Evolutionary conservation across 2,797 vertebrate species (phyloP).

Genomic region (Tapirus indicus): DNA sequence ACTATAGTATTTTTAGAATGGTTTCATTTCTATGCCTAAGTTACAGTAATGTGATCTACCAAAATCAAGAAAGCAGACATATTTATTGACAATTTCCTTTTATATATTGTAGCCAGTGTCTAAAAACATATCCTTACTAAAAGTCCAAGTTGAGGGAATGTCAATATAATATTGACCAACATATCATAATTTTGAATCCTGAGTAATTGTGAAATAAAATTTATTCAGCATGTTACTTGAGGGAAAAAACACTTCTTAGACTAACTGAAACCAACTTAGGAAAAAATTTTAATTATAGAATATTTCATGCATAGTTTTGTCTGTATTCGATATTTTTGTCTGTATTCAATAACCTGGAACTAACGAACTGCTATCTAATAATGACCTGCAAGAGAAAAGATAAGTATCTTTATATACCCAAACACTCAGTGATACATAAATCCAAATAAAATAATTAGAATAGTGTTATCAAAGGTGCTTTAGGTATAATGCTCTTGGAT

Average conservation of each 20-base stretch:
- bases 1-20: not conserved
- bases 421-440: not conserved
- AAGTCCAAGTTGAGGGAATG: not conserved
- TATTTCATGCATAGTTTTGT: not conserved
- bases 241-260: not conserved
- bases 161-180: not conserved
- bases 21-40: not conserved
- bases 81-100: not conserved
- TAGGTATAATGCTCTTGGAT: not conserved
- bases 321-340: not conserved
- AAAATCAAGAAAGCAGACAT: not conserved
- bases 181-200: slow-evolving; percentile 22
- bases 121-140: not conserved
- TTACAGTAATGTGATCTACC: not conserved
- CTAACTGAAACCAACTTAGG: not conserved
- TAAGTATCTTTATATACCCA: not conserved
- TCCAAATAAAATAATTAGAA: not conserved
- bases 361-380: not conserved
- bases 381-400: not conserved
- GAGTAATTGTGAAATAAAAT: not conserved
- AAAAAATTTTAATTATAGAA: not conserved
- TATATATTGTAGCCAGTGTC: not conserved
- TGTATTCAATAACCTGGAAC: not conserved
- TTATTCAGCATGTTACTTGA: not conserved
- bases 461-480: not conserved